Conservation (phyloP, 2,113 vertebrate genomes). For the Neofelis nebulosa region DNA sequence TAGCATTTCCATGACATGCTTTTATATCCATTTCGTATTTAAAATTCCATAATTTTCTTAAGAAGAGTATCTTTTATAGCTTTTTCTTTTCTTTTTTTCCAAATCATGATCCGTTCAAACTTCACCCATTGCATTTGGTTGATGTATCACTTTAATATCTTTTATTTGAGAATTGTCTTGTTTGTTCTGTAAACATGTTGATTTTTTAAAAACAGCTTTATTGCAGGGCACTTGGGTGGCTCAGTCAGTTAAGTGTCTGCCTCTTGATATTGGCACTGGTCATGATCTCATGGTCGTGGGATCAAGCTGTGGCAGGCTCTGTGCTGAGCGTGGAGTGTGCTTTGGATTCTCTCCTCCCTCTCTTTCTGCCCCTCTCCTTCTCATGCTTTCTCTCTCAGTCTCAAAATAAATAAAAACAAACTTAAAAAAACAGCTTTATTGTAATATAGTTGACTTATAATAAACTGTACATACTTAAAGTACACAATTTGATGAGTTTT, state of each 20-base stretch:
- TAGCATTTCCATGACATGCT: neutral
- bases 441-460: neutral
- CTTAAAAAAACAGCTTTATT: neutral
- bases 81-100: neutral
- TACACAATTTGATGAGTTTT: neutral
- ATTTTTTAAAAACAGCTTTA: neutral
- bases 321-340: no score
- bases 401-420: no score
- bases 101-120: neutral
- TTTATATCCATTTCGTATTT: neutral
- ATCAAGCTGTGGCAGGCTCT: no score
- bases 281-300: no score
- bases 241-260: no score
- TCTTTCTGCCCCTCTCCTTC: no score
- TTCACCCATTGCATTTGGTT: neutral
- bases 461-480: neutral
- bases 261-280: no score
- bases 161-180: neutral
- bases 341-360: no score
- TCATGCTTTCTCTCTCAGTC: no score
- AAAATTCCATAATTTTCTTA: neutral
- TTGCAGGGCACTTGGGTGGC: neutral
- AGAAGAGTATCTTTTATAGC: neutral
- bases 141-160: neutral
- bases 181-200: neutral